Percentiles rank a stretch among this genome's conserved stretches.
These are phyloP conservation scores for Mellivora capensis DNA, from an alignment of 2,113 vertebrate genomes.

Conservation along the genomic window DNA sequence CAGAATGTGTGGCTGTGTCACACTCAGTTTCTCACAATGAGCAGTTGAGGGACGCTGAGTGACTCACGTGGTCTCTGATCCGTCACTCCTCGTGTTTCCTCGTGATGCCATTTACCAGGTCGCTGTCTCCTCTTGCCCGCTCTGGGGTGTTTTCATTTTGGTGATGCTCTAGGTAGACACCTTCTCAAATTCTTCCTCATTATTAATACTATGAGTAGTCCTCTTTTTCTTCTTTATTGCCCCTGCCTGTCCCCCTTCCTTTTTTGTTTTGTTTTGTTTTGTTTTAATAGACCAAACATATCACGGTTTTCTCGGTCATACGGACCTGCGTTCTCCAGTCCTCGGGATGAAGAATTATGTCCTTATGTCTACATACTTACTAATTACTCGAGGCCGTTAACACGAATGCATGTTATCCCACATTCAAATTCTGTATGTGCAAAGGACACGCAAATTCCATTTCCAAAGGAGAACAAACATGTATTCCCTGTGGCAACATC, in stretches of 20 bases:
- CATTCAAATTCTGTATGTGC: not conserved
- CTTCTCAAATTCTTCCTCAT: not conserved
- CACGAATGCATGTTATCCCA: too few species aligned
- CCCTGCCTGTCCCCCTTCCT: not conserved
- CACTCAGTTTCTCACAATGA: not conserved
- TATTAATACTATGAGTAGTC: not conserved
- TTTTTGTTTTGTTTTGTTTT: not conserved
- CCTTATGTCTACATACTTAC: not conserved
- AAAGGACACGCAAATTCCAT: not conserved
- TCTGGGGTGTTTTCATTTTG: not conserved
- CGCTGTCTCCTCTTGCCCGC: too few species aligned
- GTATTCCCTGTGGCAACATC: not conserved
- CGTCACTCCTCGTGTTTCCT: not conserved
- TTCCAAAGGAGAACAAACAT: not conserved
- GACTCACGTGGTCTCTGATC: not conserved
- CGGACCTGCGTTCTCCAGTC: not conserved
- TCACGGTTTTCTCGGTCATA: not conserved
- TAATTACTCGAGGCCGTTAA: not conserved
- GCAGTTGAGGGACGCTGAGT: not conserved
- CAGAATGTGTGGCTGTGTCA: too few species aligned
- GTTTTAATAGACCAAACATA: too few species aligned
- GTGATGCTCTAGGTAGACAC: too few species aligned
- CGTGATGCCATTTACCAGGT: not conserved
- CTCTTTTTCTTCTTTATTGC: not conserved
- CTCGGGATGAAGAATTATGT: not conserved